A percentile compares a stretch with the other conserved stretches of the same genome.
These are phyloP conservation scores for Chloebia gouldiae DNA, from an alignment of 2,113 vertebrate genomes.

Conservation along the genomic window DNA sequence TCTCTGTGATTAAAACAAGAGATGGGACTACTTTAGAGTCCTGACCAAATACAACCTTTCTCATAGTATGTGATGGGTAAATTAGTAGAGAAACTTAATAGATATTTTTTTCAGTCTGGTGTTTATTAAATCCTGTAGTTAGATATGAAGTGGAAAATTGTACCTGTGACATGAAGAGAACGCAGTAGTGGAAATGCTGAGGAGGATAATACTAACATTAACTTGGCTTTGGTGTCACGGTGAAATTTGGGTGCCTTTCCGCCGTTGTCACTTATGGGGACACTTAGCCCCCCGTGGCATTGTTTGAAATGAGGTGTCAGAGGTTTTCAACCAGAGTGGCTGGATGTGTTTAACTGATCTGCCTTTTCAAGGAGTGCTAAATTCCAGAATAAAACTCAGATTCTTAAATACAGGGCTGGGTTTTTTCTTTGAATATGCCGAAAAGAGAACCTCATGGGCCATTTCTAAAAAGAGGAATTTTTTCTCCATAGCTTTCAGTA, in stretches of 20 bases:
- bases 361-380: neutral
- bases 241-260: neutral
- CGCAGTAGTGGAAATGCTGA: neutral
- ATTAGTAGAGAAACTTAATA: neutral
- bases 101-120: neutral
- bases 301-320: neutral
- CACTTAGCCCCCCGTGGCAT: rapidly evolving
- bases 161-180: neutral
- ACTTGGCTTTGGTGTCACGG: neutral
- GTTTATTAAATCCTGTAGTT: neutral
- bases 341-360: neutral
- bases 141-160: neutral
- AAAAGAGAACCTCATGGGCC: neutral
- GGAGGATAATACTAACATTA: neutral
- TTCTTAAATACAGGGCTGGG: neutral
- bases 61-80: neutral
- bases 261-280: neutral
- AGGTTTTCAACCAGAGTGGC: neutral
- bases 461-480: neutral
- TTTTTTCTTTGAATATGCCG: neutral
- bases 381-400: neutral
- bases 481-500: neutral
- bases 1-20: neutral
- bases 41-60: neutral
- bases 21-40: neutral